phyloP scores from a whole-genome alignment of 2,113 vertebrate genomes.

The Eupsittula cactorum region DNA sequence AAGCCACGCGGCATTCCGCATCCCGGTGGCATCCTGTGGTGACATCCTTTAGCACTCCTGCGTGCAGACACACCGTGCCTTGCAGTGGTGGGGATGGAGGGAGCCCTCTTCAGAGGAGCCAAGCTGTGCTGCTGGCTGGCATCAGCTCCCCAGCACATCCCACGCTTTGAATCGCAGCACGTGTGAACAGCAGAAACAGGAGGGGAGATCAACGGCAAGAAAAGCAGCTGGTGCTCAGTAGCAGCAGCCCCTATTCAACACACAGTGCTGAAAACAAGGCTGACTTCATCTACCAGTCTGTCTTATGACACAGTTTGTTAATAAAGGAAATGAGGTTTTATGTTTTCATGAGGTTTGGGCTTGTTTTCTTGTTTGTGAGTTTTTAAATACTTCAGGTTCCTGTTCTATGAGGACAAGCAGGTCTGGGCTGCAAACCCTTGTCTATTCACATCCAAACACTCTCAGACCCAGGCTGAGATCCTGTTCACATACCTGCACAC shows the following conservation, averaged over 20 bases:
- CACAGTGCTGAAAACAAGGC: background rate
- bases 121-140: background rate
- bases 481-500: background rate
- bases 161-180: background rate
- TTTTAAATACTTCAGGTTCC: background rate
- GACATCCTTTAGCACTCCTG: background rate
- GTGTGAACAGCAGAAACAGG: too few species aligned
- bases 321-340: background rate
- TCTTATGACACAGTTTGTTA: background rate
- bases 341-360: accelerated
- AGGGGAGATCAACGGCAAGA: background rate
- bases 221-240: background rate
- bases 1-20: background rate
- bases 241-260: background rate
- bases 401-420: too few species aligned
- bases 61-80: background rate
- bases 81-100: background rate
- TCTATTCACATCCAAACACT: accelerated
- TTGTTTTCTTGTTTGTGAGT: background rate
- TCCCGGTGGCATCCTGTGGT: background rate
- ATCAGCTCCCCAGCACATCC: background rate
- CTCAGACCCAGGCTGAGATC: background rate
- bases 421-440: background rate
- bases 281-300: background rate
- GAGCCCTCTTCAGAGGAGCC: background rate